Conservation (phyloP, 2,888 invertebrate genomes). For the Latheticus oryzae region DNA sequence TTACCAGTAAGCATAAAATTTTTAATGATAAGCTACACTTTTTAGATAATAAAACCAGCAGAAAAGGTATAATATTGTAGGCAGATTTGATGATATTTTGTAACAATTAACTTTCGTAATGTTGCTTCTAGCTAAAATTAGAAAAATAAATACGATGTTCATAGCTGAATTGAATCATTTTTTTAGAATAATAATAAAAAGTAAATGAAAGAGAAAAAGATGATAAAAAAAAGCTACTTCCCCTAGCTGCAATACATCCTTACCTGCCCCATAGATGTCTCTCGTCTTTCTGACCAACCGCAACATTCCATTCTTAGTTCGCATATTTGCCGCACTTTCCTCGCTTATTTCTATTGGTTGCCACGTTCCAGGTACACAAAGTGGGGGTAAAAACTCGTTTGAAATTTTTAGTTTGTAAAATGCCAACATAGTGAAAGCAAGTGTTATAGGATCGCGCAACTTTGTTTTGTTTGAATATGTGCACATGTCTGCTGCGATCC, state of each 20-base stretch:
- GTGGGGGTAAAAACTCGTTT: constrained; percentile 64
- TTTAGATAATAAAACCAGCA: too few relatives aligned
- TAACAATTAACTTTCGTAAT: too few relatives aligned
- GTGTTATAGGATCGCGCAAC: constrained; percentile 40
- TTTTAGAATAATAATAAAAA: not conserved
- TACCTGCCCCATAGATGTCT: constrained; percentile 47
- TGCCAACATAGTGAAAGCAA: constrained; percentile 61
- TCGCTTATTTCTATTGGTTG: constrained; percentile 47
- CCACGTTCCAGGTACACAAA: constrained; percentile 56
- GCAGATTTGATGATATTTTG: too few relatives aligned
- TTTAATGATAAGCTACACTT: too few relatives aligned
- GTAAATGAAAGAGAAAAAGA: not conserved
- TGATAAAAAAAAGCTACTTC: constrained; percentile 18
- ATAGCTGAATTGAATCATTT: too few relatives aligned
- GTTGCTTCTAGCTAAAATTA: too few relatives aligned
- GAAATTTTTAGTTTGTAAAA: constrained; percentile 65
- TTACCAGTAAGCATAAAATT: too few relatives aligned
- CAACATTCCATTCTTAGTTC: constrained; percentile 58
- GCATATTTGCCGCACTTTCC: constrained; percentile 50
- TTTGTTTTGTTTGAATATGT: constrained; percentile 50
- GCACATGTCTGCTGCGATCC: constrained; percentile 42
- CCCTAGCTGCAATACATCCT: too few relatives aligned
- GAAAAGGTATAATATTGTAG: too few relatives aligned
- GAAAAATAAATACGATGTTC: too few relatives aligned
- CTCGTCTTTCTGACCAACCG: constrained; percentile 27